Conservation (phyloP, 37 sponge, comb jelly and placozoan species). For the Spongilla lacustris region DNA sequence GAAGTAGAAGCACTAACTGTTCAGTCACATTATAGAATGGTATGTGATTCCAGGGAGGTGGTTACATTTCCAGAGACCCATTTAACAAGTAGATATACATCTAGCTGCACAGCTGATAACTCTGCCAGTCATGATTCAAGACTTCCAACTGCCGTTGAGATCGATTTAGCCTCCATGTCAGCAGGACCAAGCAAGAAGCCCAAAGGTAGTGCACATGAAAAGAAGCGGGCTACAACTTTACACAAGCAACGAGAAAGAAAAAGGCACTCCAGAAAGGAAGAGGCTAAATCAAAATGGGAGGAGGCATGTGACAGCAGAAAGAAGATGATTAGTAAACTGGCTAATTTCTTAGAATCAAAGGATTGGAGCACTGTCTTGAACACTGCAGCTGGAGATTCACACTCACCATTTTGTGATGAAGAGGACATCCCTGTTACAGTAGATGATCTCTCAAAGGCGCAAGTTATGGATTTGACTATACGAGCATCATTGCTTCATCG, state of each 20-base stretch:
- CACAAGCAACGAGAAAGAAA: background rate
- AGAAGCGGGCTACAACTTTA: background rate
- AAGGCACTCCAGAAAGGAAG: background rate
- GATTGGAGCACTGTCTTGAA: background rate
- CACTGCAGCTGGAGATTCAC: background rate
- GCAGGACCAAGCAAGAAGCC: background rate
- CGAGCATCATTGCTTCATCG: slow-evolving; percentile 1
- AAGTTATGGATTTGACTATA: background rate
- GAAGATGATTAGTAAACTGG: background rate
- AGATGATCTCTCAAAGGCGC: background rate
- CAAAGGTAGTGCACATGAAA: background rate
- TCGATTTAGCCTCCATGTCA: background rate
- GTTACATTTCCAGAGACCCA: background rate
- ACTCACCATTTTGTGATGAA: background rate
- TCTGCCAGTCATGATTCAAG: background rate
- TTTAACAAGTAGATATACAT: background rate
- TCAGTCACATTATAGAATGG: background rate
- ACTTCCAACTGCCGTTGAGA: background rate
- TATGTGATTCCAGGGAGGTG: background rate
- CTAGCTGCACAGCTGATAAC: background rate
- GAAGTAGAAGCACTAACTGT: background rate
- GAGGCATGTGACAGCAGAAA: background rate
- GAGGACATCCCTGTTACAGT: background rate
- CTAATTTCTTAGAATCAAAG: background rate
- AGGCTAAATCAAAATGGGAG: background rate